Evolutionary conservation across 2,113 vertebrate genomes (phyloP).

Genomic region (Pycnonotus jocosus): DNA sequence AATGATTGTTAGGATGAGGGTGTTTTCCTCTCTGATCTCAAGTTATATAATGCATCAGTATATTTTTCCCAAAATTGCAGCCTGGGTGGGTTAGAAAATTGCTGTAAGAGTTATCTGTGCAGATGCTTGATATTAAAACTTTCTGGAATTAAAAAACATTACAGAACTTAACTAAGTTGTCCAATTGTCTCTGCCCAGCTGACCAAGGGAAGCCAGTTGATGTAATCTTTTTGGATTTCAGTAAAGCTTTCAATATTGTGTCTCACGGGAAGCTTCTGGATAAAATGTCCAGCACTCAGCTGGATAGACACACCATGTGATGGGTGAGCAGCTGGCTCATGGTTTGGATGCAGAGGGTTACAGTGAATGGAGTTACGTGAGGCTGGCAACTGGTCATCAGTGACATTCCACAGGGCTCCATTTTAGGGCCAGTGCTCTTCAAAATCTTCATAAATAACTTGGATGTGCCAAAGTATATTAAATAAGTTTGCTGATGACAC

Average conservation of each 20-base stretch:
- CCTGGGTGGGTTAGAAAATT: not conserved
- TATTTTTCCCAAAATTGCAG: not conserved
- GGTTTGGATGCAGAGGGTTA: not conserved
- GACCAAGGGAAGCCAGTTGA: not conserved
- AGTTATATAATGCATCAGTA: not conserved
- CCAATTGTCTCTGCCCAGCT: not conserved
- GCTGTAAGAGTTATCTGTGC: not conserved
- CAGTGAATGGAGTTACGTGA: not conserved
- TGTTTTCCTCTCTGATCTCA: not conserved
- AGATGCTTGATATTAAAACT: not conserved
- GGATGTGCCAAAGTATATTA: not conserved
- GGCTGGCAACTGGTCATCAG: rapidly evolving
- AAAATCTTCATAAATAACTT: not conserved
- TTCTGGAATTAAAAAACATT: not conserved
- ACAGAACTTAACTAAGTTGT: not conserved
- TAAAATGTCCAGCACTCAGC: not conserved
- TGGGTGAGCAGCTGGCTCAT: not conserved
- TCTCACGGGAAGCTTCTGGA: not conserved
- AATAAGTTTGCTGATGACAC: not conserved
- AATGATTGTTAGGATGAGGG: not conserved
- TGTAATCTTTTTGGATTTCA: not conserved
- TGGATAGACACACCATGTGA: not conserved
- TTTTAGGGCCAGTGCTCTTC: not conserved
- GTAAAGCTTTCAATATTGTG: rapidly evolving
- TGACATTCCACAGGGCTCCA: not conserved